A percentile compares a stretch with the other conserved stretches of the same genome.
Conservation (phyloP, 23 tunicate genomes). For the Phallusia fumigata region DNA sequence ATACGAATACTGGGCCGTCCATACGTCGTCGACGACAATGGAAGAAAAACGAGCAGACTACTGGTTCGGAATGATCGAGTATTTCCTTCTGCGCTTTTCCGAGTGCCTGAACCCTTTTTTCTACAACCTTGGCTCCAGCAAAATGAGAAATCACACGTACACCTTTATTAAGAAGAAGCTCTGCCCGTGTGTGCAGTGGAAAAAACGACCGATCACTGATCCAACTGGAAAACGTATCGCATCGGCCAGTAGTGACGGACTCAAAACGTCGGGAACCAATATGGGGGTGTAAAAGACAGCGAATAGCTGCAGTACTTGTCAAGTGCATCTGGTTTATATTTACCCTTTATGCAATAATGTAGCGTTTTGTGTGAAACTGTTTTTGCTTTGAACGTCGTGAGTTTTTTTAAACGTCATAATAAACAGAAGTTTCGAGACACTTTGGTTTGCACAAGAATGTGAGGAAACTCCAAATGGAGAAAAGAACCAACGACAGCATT, state of each 20-base stretch:
- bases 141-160: conserved; percentile 60
- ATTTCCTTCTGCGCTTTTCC: conserved; percentile 75
- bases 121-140: conserved; percentile 80
- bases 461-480: too few relatives aligned
- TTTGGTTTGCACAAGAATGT: too few relatives aligned
- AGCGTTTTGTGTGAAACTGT: too few relatives aligned
- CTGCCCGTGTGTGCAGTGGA: neutral
- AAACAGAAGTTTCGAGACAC: too few relatives aligned
- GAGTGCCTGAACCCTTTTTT: conserved; percentile 87
- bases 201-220: neutral
- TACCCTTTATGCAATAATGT: too few relatives aligned
- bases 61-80: conserved; percentile 87
- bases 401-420: too few relatives aligned
- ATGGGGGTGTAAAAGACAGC: neutral
- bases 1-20: conserved; percentile 45
- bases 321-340: too few relatives aligned
- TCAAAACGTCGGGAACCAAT: neutral
- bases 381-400: too few relatives aligned
- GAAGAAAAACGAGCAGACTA: conserved; percentile 40
- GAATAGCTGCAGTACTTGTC: too few relatives aligned
- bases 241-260: neutral
- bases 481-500: too few relatives aligned
- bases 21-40: neutral
- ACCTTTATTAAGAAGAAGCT: conserved; percentile 31
- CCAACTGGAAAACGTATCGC: neutral